Base-by-base conservation (phyloP, 2,797 vertebrate species). In the Chiroxiphia lanceolata region DNA sequence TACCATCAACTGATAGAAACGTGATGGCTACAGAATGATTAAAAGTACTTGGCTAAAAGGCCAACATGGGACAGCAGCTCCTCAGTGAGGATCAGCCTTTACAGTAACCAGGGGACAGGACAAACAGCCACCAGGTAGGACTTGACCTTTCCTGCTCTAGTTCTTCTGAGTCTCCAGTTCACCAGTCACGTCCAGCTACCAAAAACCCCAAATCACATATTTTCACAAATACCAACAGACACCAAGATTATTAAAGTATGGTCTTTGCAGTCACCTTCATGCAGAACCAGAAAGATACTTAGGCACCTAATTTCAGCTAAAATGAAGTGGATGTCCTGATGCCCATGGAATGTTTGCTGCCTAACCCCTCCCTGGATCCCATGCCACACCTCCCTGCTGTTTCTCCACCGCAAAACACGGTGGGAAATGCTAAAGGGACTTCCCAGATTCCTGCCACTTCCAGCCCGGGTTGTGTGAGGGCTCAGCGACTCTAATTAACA, bases 401-500 rank as follows among this genome's bases (percentile, higher is more conserved):
- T 77, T 69, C 31, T 82, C n/a, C 34, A 17, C 31, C 59, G 47
- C 36, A 92, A 64, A 93, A 76, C 4, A 4, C 0, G 0, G 8
- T 27, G 42, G 42, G 22, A 94, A 71, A 72, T 3, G 5, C 44
- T 31, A 8, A 44, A 0, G 0, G 38, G 16, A 71, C 48, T 85
- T 85, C 81, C 70, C 51, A 26, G 31, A 22, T 16, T 14, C 3
- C 0, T 21, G 54, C 1, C 34, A 11, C 50, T 81, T 80, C 69
- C 69, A 78, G 10, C 29, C 15, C 18, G 20, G 83, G 40, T 16
- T 69, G 83, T 1, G 2, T 3, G 15, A 48, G 45, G 72, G 27
- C 72, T 88, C 82, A 83, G 80, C n/a, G 22, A 13, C 67, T 53
- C 53, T 33, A 64, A 85, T 68, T 68, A 75, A 85, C 83, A 64